Evolutionary conservation across 2,888 invertebrate genomes (phyloP).

Genomic region (Hermaeophaga mercurialis): DNA sequence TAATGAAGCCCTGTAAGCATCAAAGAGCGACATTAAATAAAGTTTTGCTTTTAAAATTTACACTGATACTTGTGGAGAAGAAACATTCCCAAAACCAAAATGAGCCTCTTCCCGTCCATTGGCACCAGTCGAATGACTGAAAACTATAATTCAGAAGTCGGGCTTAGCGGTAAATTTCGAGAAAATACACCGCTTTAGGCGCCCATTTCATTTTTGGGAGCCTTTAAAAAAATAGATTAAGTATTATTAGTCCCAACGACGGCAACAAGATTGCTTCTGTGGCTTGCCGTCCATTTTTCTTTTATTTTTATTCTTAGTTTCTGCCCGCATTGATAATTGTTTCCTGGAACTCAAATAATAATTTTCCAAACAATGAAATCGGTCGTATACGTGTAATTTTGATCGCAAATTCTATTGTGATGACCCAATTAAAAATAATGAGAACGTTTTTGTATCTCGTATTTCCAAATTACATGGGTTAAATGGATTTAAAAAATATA

Average conservation of each 20-base stretch:
- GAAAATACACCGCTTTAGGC: slow-evolving; percentile 11
- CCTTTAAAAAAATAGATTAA: slow-evolving; percentile 31
- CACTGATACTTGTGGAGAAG: no score
- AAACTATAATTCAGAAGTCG: slow-evolving; percentile 24
- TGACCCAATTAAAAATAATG: no score
- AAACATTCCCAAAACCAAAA: no score
- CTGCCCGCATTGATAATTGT: background rate
- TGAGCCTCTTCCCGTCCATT: background rate
- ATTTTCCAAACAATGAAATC: no score
- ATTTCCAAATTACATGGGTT: no score
- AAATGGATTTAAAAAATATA: no score
- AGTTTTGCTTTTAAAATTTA: no score
- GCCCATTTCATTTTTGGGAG: slow-evolving; percentile 22
- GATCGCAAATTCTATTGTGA: no score
- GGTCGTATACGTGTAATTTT: no score
- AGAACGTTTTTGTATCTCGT: no score
- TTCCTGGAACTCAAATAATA: slow-evolving; percentile 6
- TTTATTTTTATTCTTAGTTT: background rate
- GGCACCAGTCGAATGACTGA: slow-evolving; percentile 7
- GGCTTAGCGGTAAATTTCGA: slow-evolving; percentile 20
- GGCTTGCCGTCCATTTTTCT: slow-evolving; percentile 2
- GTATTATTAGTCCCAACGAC: slow-evolving; percentile 24
- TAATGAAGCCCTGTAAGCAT: no score
- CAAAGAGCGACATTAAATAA: no score
- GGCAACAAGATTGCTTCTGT: slow-evolving; percentile 23